Conservation (phyloP, 2,797 vertebrate genomes). For the Phoxinus dragarum region DNA sequence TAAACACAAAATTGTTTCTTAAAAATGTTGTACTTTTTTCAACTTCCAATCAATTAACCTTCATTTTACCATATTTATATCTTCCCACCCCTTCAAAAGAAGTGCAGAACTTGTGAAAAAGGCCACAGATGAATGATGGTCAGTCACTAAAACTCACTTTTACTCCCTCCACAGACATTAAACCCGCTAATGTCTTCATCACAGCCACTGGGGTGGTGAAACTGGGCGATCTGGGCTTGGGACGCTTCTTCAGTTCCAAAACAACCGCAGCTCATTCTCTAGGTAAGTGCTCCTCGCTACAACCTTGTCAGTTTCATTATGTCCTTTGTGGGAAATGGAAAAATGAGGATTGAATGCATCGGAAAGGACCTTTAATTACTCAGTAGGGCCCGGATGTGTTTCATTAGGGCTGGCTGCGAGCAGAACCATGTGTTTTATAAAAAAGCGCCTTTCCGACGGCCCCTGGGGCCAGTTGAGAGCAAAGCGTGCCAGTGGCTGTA, state of each 20-base stretch:
- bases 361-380: slow-evolving; percentile 68
- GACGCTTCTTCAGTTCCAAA: slow-evolving; percentile 98
- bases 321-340: not conserved
- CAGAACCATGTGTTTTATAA: slow-evolving; percentile 79
- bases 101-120: not conserved
- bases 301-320: not conserved
- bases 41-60: not conserved
- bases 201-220: slow-evolving; percentile 98
- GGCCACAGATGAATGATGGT: not conserved
- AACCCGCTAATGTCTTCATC: slow-evolving; percentile 98
- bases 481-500: slow-evolving; percentile 57
- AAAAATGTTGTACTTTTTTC: not conserved
- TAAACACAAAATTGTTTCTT: not conserved
- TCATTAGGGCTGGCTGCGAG: slow-evolving; percentile 76
- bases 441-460: slow-evolving; percentile 59
- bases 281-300: slow-evolving; percentile 78
- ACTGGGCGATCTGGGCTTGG: slow-evolving; percentile 94
- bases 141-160: not conserved
- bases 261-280: slow-evolving; percentile 96
- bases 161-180: slow-evolving; percentile 85
- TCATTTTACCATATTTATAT: not conserved
- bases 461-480: slow-evolving; percentile 60
- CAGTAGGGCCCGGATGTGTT: slow-evolving; percentile 77
- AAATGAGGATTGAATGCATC: slow-evolving; percentile 27
- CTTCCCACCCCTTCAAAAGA: not conserved